phyloP scores from a whole-genome alignment of 1,140 invertebrate species.

The Nephotettix cincticeps region DNA sequence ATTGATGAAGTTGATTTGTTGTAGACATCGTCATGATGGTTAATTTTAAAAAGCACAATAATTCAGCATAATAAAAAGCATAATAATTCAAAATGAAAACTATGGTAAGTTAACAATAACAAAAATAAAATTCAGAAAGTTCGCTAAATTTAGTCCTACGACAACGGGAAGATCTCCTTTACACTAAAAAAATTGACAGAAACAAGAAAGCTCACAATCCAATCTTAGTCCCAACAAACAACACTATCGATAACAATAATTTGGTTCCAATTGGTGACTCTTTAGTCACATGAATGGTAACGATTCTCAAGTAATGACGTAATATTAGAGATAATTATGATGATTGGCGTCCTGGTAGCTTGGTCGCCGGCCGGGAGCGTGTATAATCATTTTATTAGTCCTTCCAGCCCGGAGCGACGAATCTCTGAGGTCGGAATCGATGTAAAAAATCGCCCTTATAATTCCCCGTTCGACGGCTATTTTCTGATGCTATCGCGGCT shows the following conservation, averaged over 20 bases:
- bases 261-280: not conserved
- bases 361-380: not conserved
- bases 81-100: too few species aligned
- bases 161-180: too few species aligned
- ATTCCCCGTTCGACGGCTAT: conserved; percentile 8
- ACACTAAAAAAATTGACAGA: too few species aligned
- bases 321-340: conserved; percentile 21
- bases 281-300: conserved; percentile 21
- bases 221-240: not conserved
- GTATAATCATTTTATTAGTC: conserved; percentile 17
- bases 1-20: too few species aligned
- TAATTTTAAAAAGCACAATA: too few species aligned
- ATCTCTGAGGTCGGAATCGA: conserved; percentile 9
- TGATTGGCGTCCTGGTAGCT: not conserved
- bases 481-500: conserved; percentile 12
- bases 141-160: too few species aligned
- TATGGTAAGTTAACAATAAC: too few species aligned
- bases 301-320: conserved; percentile 11
- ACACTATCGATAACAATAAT: conserved; percentile 17
- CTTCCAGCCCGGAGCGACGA: not conserved
- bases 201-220: too few species aligned
- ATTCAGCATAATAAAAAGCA: too few species aligned
- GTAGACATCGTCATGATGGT: too few species aligned
- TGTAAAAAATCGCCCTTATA: conserved; percentile 22
- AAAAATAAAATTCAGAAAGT: too few species aligned